These are phyloP conservation scores for Enoplosus armatus DNA, from an alignment of 2,797 vertebrate species.

Conservation along the genomic window DNA sequence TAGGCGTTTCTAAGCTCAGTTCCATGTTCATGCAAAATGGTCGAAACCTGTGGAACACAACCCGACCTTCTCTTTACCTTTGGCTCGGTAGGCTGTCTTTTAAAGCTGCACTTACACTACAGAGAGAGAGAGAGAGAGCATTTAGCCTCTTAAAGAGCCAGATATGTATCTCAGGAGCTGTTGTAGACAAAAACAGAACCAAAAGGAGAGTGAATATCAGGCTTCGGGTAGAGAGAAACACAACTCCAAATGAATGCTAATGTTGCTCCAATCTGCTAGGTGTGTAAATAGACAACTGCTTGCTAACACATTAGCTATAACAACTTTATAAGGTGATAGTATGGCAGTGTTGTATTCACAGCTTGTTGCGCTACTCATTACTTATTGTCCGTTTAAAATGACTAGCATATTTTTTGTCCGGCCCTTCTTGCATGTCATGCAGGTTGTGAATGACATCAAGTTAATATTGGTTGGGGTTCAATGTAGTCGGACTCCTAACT, in stretches of 20 bases:
- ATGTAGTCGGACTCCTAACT: conserved; percentile 5
- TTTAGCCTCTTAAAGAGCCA: not conserved
- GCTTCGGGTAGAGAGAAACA: too few relatives aligned
- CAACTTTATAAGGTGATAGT: too few relatives aligned
- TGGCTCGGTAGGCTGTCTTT: not conserved
- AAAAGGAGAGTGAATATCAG: too few relatives aligned
- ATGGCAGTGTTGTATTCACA: too few relatives aligned
- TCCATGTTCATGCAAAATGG: not conserved
- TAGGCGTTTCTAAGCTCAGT: conserved; percentile 1
- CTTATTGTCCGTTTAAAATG: too few relatives aligned
- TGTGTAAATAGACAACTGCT: not conserved
- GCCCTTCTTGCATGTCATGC: not conserved
- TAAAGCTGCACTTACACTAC: not conserved
- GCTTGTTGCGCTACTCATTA: not conserved
- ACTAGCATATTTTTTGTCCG: not conserved
- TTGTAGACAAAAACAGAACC: too few relatives aligned
- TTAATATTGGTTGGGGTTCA: not conserved
- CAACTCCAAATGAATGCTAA: too few relatives aligned
- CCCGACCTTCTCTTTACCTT: not conserved
- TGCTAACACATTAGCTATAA: not conserved
- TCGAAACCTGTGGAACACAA: not conserved
- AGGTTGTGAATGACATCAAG: not conserved
- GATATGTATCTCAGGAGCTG: not conserved
- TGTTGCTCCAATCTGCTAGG: not conserved
- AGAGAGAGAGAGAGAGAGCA: too few relatives aligned